Evolutionary conservation across 2,888 invertebrate genomes (phyloP).

Genomic region (Leptarthrus brevirostris): DNA sequence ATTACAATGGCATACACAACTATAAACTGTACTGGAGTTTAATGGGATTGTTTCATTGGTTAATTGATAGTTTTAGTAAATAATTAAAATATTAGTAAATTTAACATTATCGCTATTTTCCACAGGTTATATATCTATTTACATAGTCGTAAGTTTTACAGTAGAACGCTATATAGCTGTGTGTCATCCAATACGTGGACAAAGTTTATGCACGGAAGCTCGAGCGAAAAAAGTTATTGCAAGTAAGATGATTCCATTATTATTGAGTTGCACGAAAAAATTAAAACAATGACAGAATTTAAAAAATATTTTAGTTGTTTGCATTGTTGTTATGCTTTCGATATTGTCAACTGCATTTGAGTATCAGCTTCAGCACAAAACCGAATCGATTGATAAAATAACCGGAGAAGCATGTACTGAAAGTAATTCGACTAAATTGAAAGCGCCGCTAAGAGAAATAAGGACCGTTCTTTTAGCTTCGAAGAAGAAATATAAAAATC

Average conservation of each 20-base stretch:
- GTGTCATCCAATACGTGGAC: conserved; percentile 78
- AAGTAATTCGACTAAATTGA: not conserved
- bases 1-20: conserved; percentile 70
- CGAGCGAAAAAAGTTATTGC: conserved; percentile 76
- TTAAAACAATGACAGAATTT: conserved; percentile 32
- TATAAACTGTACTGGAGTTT: conserved; percentile 71
- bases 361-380: conserved; percentile 66
- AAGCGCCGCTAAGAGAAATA: not conserved
- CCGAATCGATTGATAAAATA: conserved; percentile 38
- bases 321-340: conserved; percentile 72
- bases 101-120: no score
- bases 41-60: conserved; percentile 72
- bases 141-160: conserved; percentile 81
- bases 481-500: no score
- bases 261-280: not conserved
- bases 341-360: conserved; percentile 78
- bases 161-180: conserved; percentile 82
- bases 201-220: conserved; percentile 76
- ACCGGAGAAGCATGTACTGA: conserved; percentile 42
- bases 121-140: conserved; percentile 76
- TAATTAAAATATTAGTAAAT: no score
- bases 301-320: conserved; percentile 63
- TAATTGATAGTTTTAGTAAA: conserved; percentile 75
- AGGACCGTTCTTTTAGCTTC: no score
- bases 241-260: conserved; percentile 58